Evolutionary conservation across 2,888 invertebrate species (phyloP), one percentile per base, ranked within the genome.

Genomic region (Tenthredo amoena): DNA sequence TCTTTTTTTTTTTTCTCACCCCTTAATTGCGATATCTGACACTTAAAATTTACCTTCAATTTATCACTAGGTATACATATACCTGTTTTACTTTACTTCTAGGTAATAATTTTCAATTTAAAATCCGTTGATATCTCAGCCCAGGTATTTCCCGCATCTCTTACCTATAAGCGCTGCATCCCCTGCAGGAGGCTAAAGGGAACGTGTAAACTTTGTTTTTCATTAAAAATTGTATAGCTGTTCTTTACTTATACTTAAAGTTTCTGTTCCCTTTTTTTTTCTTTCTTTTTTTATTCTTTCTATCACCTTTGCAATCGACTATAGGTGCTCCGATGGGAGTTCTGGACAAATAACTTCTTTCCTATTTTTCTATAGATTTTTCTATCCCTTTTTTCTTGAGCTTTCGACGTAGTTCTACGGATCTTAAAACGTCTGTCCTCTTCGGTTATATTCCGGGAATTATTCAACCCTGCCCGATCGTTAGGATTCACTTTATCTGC

Each of bases 401-500:
- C 71, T 71, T n/a, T 76, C 76, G 43, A 12, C 76, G 47, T 1
- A 5, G 37, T 37, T 50, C 7, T n/a, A 77, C 15, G 68, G 31
- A 26, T 34, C 68, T 31, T 34, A 47, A 31, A 76, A 43, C 47
- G 81, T 62, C 62, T 62, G 81, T 37, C 81, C 58, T 62, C 40
- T 62, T 62, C 37, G 81, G 62, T 81, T 81, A 62, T 79, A 55
- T 81, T 40, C 81, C 21, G 82, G 84, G 88, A 90, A 91, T 91
- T 92, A 92, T 91, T 91, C 91, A 88, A 87, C 86, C 86, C 87
- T 87, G 88, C 86, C 88, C 88, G 89, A 91, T 91, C 90, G 90
- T 91, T 90, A 89, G 89, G 88, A 92, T 92, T 91, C 90, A 89
- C 90, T 91, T 90, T 90, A 89, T 90, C 90, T 89, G 86, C 87